Evolutionary conservation across 2,797 vertebrate genomes (phyloP).

Genomic region (Eidolon dupreanum): DNA sequence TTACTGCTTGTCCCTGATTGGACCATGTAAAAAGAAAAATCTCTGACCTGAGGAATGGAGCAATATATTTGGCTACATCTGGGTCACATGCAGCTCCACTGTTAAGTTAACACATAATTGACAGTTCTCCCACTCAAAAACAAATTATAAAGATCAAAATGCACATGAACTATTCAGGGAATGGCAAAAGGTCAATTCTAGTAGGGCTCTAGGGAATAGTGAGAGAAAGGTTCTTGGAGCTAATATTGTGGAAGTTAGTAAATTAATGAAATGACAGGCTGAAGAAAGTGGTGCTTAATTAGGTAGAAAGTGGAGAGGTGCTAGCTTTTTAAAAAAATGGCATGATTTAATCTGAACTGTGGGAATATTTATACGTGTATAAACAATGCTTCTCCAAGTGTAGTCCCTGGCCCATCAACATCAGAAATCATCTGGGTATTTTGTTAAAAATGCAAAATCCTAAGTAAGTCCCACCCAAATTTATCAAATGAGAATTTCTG

Average conservation of each 20-base stretch:
- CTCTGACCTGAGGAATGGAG: background rate
- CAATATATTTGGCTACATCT: background rate
- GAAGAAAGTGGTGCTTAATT: background rate
- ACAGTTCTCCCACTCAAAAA: background rate
- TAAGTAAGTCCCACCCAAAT: background rate
- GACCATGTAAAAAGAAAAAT: background rate
- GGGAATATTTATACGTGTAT: background rate
- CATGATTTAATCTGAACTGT: background rate
- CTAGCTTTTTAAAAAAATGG: background rate
- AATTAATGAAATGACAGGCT: background rate
- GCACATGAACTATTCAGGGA: background rate
- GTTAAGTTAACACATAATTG: background rate
- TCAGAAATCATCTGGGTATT: background rate
- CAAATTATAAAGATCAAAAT: background rate
- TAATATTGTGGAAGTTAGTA: background rate
- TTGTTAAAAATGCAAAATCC: slow-evolving; percentile 15
- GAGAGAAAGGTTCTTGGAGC: background rate
- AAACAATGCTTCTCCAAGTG: background rate
- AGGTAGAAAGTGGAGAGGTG: background rate
- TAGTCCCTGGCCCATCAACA: background rate
- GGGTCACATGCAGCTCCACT: background rate
- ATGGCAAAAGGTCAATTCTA: background rate
- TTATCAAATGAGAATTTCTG: background rate
- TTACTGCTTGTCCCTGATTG: background rate
- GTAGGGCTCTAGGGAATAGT: background rate